phyloP scores from a whole-genome alignment of 2,113 vertebrate species.

The Hydrolagus affinis region DNA sequence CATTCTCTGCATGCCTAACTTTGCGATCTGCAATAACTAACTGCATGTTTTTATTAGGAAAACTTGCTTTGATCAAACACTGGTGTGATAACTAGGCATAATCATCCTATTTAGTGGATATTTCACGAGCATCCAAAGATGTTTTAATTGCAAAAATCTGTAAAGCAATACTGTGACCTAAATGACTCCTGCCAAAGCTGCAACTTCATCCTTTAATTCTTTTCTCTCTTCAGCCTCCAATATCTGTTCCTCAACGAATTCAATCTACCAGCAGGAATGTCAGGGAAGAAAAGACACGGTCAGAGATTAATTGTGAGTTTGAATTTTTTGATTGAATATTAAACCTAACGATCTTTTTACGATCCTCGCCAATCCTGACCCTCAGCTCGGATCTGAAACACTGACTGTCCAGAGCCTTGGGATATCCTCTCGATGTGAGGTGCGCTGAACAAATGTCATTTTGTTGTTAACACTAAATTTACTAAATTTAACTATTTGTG shows the following conservation, averaged over 20 bases:
- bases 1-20: not conserved
- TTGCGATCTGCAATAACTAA: conserved; percentile 15
- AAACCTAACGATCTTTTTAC: too few species aligned
- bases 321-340: not conserved
- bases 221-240: conserved; percentile 68
- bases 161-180: not conserved
- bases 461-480: too few species aligned
- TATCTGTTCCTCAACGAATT: conserved; percentile 87
- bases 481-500: too few species aligned
- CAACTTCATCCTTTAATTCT: not conserved
- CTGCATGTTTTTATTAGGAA: conserved; percentile 7
- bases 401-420: too few species aligned
- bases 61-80: not conserved
- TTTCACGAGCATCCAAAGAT: not conserved
- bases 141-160: not conserved
- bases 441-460: too few species aligned
- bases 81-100: not conserved
- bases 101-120: not conserved
- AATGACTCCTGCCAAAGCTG: not conserved
- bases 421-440: too few species aligned
- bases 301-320: conserved; percentile 93
- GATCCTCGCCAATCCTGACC: too few species aligned
- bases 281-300: conserved; percentile 91
- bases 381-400: too few species aligned
- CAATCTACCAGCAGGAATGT: conserved; percentile 86